Evolutionary conservation across 1,140 invertebrate species (phyloP).

Genomic region (Apocrypta bakeri): DNA sequence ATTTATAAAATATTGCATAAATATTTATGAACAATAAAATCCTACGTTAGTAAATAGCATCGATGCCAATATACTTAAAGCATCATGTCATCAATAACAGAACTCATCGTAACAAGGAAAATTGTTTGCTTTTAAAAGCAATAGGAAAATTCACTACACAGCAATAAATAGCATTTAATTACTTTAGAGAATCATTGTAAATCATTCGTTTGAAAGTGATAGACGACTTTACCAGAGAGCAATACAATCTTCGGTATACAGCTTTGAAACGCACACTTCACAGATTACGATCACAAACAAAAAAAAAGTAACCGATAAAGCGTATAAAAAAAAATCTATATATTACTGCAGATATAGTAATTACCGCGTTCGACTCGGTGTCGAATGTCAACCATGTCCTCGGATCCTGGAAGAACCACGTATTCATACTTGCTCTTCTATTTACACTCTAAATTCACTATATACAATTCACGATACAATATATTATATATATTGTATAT

Average conservation of each 20-base stretch:
- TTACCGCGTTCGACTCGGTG: conserved; percentile 60
- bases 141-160: too few species aligned
- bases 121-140: too few species aligned
- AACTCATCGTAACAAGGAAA: too few species aligned
- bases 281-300: not conserved
- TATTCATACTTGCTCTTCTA: conserved; percentile 53
- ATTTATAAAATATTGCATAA: too few species aligned
- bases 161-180: too few species aligned
- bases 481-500: conserved; percentile 2
- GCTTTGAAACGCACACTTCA: not conserved
- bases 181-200: too few species aligned
- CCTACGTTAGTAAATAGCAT: too few species aligned
- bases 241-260: not conserved
- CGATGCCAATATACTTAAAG: too few species aligned
- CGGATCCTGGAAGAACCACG: conserved; percentile 57
- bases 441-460: not conserved
- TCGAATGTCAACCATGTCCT: conserved; percentile 61
- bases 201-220: not conserved
- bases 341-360: conserved; percentile 17
- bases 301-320: not conserved
- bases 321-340: not conserved
- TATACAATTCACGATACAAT: not conserved
- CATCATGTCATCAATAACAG: too few species aligned
- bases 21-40: too few species aligned
- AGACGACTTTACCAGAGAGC: not conserved